phyloP scores from a whole-genome alignment of 2,797 vertebrate genomes.

The Menidia menidia region DNA sequence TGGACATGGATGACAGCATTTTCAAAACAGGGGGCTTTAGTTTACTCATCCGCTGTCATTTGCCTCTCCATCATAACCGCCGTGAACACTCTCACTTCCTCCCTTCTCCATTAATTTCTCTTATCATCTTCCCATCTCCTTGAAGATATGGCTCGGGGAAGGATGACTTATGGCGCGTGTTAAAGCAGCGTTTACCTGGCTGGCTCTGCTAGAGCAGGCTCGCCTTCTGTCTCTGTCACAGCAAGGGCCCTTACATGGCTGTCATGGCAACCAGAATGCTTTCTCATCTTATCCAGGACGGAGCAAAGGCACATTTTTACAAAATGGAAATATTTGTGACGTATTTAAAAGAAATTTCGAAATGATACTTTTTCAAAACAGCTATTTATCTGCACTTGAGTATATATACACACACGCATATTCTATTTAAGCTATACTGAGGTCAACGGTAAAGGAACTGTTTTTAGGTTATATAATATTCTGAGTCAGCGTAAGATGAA shows the following conservation, averaged over 20 bases:
- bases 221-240: constrained; percentile 68
- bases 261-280: constrained; percentile 51
- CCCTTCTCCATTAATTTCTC: constrained; percentile 58
- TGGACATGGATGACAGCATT: constrained; percentile 58
- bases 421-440: constrained; percentile 6
- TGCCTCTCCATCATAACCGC: constrained; percentile 31
- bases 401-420: too few relatives aligned
- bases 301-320: constrained; percentile 12
- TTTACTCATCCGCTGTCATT: constrained; percentile 52
- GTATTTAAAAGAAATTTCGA: neutral
- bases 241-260: constrained; percentile 31
- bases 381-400: neutral
- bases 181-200: constrained; percentile 76
- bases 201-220: constrained; percentile 60
- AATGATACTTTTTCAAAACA: neutral
- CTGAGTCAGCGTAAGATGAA: neutral
- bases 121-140: constrained; percentile 66
- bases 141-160: constrained; percentile 47
- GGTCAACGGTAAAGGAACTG: neutral
- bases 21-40: constrained; percentile 57
- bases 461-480: neutral
- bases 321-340: neutral
- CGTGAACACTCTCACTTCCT: constrained; percentile 5
- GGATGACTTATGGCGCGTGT: constrained; percentile 73
- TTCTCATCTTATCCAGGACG: constrained; percentile 10